phyloP scores from a whole-genome alignment of 2,797 vertebrate species.

The Silurus lanzhouensis region DNA sequence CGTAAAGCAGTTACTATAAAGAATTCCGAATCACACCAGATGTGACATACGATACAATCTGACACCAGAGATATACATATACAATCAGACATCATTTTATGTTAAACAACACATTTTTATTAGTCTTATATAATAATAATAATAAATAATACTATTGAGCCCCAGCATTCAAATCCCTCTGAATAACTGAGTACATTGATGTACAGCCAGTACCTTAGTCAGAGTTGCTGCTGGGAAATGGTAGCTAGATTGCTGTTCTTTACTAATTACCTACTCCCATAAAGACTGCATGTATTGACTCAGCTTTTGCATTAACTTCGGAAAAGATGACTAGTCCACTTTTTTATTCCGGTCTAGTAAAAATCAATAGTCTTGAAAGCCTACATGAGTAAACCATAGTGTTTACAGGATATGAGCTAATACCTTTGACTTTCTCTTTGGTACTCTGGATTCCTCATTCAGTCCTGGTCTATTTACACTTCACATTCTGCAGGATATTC shows the following conservation, averaged over 20 bases:
- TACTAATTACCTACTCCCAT: background rate
- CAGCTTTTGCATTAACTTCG: background rate
- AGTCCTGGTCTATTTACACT: conserved; percentile 12
- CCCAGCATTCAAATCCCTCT: too few relatives aligned
- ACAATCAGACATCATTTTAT: too few relatives aligned
- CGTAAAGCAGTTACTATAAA: background rate
- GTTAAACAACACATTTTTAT: too few relatives aligned
- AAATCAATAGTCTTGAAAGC: background rate
- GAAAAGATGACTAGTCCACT: background rate
- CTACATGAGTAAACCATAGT: background rate
- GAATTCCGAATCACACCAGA: background rate
- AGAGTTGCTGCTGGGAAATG: too few relatives aligned
- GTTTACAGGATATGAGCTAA: conserved; percentile 16
- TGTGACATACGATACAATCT: background rate
- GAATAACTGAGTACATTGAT: too few relatives aligned
- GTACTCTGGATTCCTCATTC: conserved; percentile 19
- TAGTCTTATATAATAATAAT: too few relatives aligned
- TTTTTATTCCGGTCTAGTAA: background rate
- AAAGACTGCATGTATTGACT: background rate
- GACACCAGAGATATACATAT: too few relatives aligned
- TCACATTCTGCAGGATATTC: conserved; percentile 7
- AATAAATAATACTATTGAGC: too few relatives aligned
- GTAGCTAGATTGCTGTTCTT: background rate
- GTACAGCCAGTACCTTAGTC: too few relatives aligned
- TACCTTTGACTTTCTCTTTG: conserved; percentile 1